Base-by-base conservation (phyloP, 2,888 invertebrate species). In the Drosophila robusta region DNA sequence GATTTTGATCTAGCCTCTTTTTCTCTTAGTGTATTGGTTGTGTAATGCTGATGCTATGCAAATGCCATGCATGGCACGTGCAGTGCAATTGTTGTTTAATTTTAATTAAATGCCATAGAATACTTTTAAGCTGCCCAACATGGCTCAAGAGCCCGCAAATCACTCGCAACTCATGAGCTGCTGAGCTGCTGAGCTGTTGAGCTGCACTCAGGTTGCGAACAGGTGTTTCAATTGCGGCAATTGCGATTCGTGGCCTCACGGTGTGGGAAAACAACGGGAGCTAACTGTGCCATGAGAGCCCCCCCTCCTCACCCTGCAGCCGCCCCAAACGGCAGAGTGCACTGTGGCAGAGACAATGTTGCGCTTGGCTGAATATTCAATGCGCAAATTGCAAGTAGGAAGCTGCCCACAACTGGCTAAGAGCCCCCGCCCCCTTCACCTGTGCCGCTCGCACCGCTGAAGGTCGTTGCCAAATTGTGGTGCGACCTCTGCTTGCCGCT, bases 361-460 rank as follows among this genome's bases (percentile, higher is more conserved):
- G 32, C 42, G 76, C 82, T 69, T 73, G 70, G 76, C 62, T 85
- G 89, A 64, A 86, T 89, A 88, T 89, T 87, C 86, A 87, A 80
- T 81, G 89, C 61, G 61, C 55, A 63, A 62, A 68, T 67, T 58
- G 67, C 69, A 70, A 85, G 88, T 86, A 85, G 85, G 89, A 85
- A 85, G 84, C 80, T 57, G 34, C 72, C 64, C 41, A 75, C 69
- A 62, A 36, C 51, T 44, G 12, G n/a, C 16, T 49, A 11, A 44
- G 18, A 18, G 1, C 18, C 18, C 18, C 14, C 16, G 7, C 26
- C n/a, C 0, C 12, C 36, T 3, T 4, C 38, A 2, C 1, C 36
- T 12, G 12, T 41, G 9, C 1, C 6, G 22, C 52, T 42, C 6
- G 5, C 41, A 7, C 29, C 7, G 5, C 12, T 36, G 51, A 83